Conservation (phyloP, 2,888 invertebrate genomes). For the Linnaemya vulpina region DNA sequence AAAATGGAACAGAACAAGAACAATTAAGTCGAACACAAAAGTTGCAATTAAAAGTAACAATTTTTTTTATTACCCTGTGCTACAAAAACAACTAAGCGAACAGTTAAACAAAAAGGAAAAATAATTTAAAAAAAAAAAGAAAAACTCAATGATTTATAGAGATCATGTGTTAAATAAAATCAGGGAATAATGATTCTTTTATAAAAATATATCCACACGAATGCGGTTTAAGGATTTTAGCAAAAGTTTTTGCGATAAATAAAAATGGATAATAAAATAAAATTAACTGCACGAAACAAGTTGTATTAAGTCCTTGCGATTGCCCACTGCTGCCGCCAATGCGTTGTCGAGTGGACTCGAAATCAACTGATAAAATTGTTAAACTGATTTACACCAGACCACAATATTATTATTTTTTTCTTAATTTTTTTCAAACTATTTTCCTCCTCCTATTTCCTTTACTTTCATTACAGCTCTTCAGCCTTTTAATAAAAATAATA, state of each 20-base stretch:
- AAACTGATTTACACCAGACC: slow-evolving; percentile 31
- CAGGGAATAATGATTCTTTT: slow-evolving; percentile 57
- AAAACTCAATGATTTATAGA: slow-evolving; percentile 19
- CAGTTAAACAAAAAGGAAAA: slow-evolving; percentile 9
- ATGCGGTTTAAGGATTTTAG: slow-evolving; percentile 22
- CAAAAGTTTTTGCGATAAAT: background rate
- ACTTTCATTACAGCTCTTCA: slow-evolving; percentile 26
- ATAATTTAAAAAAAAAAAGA: slow-evolving; percentile 9
- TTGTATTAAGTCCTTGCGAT: background rate
- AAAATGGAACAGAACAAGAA: slow-evolving; percentile 53
- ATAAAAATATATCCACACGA: slow-evolving; percentile 13
- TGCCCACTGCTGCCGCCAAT: background rate
- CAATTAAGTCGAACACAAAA: slow-evolving; percentile 69
- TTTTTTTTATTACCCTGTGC: slow-evolving; percentile 52
- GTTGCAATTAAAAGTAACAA: slow-evolving; percentile 71
- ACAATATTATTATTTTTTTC: background rate
- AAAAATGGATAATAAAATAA: slow-evolving; percentile 5
- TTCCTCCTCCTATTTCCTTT: background rate
- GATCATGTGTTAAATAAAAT: slow-evolving; percentile 59
- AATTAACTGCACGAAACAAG: slow-evolving; percentile 16
- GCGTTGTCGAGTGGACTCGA: slow-evolving; percentile 30
- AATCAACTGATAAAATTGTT: slow-evolving; percentile 50
- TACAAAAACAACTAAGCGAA: slow-evolving; percentile 3
- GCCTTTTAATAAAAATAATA: slow-evolving; percentile 66
- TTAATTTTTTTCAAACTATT: background rate